Evolutionary conservation across 2,797 vertebrate species (phyloP), one percentile per base, ranked within the genome.

Genomic region (Acipenser oxyrinchus): DNA sequence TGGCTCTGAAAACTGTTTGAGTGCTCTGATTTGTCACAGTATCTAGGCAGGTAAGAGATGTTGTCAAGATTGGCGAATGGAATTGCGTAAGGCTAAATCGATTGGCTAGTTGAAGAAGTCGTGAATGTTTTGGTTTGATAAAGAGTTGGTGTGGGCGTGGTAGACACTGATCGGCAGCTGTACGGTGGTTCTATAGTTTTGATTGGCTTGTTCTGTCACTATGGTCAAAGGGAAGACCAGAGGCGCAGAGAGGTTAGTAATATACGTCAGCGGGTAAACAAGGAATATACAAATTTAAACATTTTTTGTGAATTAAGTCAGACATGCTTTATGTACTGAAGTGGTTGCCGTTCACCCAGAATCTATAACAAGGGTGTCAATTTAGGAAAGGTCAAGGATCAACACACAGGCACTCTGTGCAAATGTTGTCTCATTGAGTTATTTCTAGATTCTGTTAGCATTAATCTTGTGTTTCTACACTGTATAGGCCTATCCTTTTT

Each of bases 41-140:
- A 67, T 68, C 15, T 61, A 73, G 51, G 70, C 74, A 74, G 73
- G 76, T 81, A 67, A 76, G 64, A 68, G 77, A 74, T 63, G 78
- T 69, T 4, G 6, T 68, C 57, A 6, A 15, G 58, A 70, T 63
- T 53, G 6, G 49, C 64, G 64, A 37, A 63, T 10, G 1, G 8
- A 6, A 51, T 69, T 66, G 77, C 74, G 73, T 74, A 60, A 23
- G 1, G 10, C 11, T 0, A 0, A 13, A 63, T 0, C 62, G 65
- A 86, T 88, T 85, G 78, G 85, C 15, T 74, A 10, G 0, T 55
- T 9, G 13, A 58, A 60, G 55, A 53, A 0, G 1, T 52, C n/a
- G 51, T 12, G 8, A 48, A 9, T 10, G 1, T 60, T 0, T 6
- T 62, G 68, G 79, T 78, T 84, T 1, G 80, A 23, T 62, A 12